Evolutionary conservation across 2,888 invertebrate species (phyloP).

Genomic region (Brachyopa scutellaris): DNA sequence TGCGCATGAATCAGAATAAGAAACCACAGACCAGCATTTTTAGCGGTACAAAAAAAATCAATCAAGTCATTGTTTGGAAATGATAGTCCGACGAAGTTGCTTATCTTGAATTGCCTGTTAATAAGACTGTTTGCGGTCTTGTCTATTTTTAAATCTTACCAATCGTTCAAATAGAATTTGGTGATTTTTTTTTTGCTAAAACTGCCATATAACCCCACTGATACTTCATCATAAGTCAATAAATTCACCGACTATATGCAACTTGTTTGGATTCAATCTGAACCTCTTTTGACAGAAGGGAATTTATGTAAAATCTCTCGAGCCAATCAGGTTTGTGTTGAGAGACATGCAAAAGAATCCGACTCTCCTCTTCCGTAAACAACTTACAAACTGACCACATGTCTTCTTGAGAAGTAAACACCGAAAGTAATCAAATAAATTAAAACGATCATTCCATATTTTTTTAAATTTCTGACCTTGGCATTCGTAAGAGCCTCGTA

Average conservation of each 20-base stretch:
- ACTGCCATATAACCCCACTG: no score
- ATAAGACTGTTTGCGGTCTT: background rate
- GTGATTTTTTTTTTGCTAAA: background rate
- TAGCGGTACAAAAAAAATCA: background rate
- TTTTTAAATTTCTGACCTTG: conserved; percentile 36
- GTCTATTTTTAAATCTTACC: conserved; percentile 11
- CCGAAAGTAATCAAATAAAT: conserved; percentile 1
- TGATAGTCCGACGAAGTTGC: background rate
- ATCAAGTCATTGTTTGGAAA: background rate
- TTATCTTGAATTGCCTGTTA: background rate
- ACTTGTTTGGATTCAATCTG: no score
- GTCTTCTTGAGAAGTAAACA: no score
- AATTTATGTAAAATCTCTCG: no score
- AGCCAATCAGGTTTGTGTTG: no score
- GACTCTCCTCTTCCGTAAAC: no score
- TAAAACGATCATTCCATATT: background rate
- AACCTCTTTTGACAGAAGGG: no score
- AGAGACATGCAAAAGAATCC: no score
- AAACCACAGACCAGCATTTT: background rate
- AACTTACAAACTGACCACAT: no score
- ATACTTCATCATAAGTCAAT: no score
- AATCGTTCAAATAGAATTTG: background rate
- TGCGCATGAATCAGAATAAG: conserved; percentile 2
- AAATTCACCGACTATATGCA: no score
- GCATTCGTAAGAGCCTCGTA: conserved; percentile 27